Evolutionary conservation across 23 tunicate species (phyloP).

Genomic region (Botrylloides violaceus): DNA sequence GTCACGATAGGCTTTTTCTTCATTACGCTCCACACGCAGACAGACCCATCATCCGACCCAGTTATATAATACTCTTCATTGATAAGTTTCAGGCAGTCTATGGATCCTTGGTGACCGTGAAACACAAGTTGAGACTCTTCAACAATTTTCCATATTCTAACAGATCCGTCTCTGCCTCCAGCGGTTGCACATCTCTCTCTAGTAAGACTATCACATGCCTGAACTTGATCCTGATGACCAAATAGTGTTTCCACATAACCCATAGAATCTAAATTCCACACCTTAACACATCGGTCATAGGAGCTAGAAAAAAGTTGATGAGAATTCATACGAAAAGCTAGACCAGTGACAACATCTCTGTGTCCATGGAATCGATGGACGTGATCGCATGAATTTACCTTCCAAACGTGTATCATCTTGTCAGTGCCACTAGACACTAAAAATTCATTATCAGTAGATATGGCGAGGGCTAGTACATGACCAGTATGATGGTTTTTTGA

Average conservation of each 20-base stretch:
- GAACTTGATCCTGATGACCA: slow-evolving; percentile 79
- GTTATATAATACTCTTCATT: slow-evolving; percentile 78
- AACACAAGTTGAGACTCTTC: slow-evolving; percentile 89
- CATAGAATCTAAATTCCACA: slow-evolving; percentile 89
- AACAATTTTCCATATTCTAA: slow-evolving; percentile 83
- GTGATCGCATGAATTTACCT: slow-evolving; percentile 32
- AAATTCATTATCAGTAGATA: slow-evolving; percentile 59
- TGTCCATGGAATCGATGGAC: slow-evolving; percentile 65
- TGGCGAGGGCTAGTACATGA: slow-evolving; percentile 65
- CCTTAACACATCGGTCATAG: slow-evolving; percentile 73
- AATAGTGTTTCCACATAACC: slow-evolving; percentile 92
- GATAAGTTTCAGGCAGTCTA: slow-evolving; percentile 54
- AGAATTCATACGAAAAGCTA: slow-evolving; percentile 61
- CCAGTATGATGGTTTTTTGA: slow-evolving; percentile 20
- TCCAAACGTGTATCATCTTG: slow-evolving; percentile 60
- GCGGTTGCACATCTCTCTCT: slow-evolving; percentile 84
- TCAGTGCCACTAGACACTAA: slow-evolving; percentile 77
- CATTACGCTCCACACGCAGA: slow-evolving; percentile 71
- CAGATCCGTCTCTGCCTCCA: slow-evolving; percentile 94
- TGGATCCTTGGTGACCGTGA: slow-evolving; percentile 56
- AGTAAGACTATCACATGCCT: slow-evolving; percentile 67
- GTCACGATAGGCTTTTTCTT: slow-evolving; percentile 64
- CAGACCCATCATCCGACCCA: slow-evolving; percentile 86
- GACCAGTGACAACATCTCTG: slow-evolving; percentile 49
- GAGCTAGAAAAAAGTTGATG: slow-evolving; percentile 64